These are phyloP conservation scores for Syrmaticus mikado DNA, from an alignment of 2,113 vertebrate genomes.

Conservation along the genomic window DNA sequence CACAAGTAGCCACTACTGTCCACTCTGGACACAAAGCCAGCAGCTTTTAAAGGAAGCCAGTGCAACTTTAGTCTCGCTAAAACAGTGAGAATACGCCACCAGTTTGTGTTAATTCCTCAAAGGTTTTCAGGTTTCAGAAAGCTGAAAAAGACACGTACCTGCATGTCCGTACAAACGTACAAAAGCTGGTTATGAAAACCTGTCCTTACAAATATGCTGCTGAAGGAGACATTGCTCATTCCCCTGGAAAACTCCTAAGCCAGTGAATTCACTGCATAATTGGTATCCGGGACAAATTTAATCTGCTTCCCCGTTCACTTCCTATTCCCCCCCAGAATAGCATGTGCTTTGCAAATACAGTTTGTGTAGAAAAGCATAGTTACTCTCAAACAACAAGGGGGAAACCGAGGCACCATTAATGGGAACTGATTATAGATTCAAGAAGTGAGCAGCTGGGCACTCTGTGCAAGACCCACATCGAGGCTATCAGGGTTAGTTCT, in stretches of 20 bases:
- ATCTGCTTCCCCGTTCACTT: background rate
- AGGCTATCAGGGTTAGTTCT: background rate
- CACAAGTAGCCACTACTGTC: background rate
- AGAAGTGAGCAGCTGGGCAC: slow-evolving; percentile 8
- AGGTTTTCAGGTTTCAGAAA: slow-evolving; percentile 5
- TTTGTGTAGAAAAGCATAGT: background rate
- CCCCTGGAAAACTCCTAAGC: slow-evolving; percentile 20
- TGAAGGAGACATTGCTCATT: slow-evolving; percentile 5
- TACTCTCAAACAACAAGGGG: background rate
- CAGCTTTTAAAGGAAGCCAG: background rate
- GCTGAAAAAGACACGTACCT: background rate
- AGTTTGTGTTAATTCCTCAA: slow-evolving; percentile 7
- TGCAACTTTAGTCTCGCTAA: background rate
- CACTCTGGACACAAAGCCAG: background rate
- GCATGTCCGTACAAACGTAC: accelerated
- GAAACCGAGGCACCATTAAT: slow-evolving; percentile 41
- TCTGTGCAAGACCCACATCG: background rate
- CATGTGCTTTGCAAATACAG: background rate
- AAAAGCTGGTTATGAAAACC: slow-evolving; percentile 7
- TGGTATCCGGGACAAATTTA: slow-evolving; percentile 33
- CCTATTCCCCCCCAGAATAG: slow-evolving; percentile 18
- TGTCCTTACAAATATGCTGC: slow-evolving; percentile 25
- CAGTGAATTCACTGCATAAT: background rate
- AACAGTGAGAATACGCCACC: background rate
- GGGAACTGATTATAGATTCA: slow-evolving; percentile 22